Evolutionary conservation across 2,797 vertebrate genomes (phyloP).

Genomic region (Pantherophis vulpinus): DNA sequence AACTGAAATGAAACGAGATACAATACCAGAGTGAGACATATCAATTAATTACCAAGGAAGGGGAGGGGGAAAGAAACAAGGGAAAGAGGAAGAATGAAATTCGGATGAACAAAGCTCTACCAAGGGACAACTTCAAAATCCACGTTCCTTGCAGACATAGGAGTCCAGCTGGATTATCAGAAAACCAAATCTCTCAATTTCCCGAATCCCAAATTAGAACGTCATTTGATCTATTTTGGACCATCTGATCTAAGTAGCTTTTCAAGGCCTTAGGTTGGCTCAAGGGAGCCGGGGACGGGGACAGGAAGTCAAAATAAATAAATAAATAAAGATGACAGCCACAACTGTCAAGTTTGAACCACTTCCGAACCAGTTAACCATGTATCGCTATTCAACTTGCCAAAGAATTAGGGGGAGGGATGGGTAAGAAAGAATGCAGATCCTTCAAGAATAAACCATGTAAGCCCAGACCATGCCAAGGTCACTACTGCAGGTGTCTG

Average conservation of each 20-base stretch:
- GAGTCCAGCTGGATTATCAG: background rate
- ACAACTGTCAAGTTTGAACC: background rate
- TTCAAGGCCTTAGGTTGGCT: background rate
- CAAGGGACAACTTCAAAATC: slow-evolving; percentile 31
- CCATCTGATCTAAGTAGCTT: too few relatives aligned
- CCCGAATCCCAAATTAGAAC: background rate
- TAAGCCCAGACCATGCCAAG: too few relatives aligned
- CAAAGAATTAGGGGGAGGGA: too few relatives aligned
- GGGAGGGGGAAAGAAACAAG: background rate
- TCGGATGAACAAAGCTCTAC: slow-evolving; percentile 54
- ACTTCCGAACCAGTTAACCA: too few relatives aligned
- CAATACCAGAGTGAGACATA: slow-evolving; percentile 41
- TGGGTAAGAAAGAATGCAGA: too few relatives aligned
- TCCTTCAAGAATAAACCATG: too few relatives aligned
- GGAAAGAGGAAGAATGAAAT: slow-evolving; percentile 52
- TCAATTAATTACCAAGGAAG: slow-evolving; percentile 45
- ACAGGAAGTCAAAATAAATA: too few relatives aligned
- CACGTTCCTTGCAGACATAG: background rate
- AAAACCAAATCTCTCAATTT: background rate
- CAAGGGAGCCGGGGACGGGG: fast-evolving
- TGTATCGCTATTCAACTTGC: too few relatives aligned
- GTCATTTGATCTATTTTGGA: background rate
- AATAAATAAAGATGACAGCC: background rate
- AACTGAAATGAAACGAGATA: slow-evolving; percentile 37
- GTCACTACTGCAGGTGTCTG: too few relatives aligned